Evolutionary conservation across 2,888 invertebrate genomes (phyloP), one percentile per base, ranked within the genome.

Genomic region (Acleris laterana): DNA sequence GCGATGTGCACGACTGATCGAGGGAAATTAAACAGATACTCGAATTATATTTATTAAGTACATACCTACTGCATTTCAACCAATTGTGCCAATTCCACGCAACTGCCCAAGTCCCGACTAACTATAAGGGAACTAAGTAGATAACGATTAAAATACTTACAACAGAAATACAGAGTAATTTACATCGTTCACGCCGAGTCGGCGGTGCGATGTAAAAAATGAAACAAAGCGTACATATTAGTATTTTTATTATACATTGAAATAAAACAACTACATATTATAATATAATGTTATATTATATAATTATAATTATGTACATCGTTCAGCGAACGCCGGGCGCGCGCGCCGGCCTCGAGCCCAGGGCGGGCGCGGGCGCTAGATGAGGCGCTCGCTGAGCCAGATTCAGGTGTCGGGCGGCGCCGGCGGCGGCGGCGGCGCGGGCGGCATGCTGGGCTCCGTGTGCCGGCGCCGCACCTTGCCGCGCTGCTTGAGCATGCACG

Each of bases 401-500:
- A 95, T 95, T 95, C 95, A 95, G 93, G 95, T 94, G 90, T 95
- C 95, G 80, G 80, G 83, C 77, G 79, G 82, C 72, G 79, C 92
- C 70, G 87, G 82, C 69, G 91, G 89, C 64, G 81, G 78, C 75
- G 87, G 82, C 71, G 70, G 86, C 68, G 80, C 72, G 85, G 90
- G 88, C 75, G 92, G 87, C 96, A 96, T 96, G 80, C 95, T 94
- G 78, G 96, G 96, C 94, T 98, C 97, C 78, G 98, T 98, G 94
- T 98, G 98, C 87, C 98, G 96, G 79, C 99, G 95, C 93, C 98
- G 98, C 96, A 98, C 98, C 95, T 99, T 99, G 85, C 95, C 95
- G 94, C 97, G 97, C 95, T 99, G 99, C 96, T 99, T 99, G 94
- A 99, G 95, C 99, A 99, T 99, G 93, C 99, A 99, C 90, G 99